Evolutionary conservation across 1,140 invertebrate species (phyloP).

Genomic region (Marisa cornuarietis): DNA sequence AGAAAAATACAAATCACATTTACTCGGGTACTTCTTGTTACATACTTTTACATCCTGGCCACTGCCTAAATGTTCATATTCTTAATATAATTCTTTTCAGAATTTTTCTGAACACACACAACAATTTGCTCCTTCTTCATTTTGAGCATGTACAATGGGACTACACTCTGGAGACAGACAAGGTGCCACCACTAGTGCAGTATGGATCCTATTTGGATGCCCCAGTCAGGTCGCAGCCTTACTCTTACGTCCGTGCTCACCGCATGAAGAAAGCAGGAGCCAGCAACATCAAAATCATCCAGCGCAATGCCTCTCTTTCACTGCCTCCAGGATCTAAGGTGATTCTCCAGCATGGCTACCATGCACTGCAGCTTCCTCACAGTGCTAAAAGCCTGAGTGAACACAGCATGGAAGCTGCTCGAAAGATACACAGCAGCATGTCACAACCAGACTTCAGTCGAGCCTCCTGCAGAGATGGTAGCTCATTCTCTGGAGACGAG

Average conservation of each 20-base stretch:
- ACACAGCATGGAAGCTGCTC: slow-evolving; percentile 48
- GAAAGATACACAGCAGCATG: slow-evolving; percentile 48
- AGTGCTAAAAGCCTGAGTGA: slow-evolving; percentile 58
- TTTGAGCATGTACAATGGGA: slow-evolving; percentile 65
- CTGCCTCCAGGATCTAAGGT: slow-evolving; percentile 11
- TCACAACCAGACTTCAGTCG: slow-evolving; percentile 31
- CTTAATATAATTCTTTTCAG: slow-evolving; percentile 39
- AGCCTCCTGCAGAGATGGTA: slow-evolving; percentile 7
- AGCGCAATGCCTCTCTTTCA: slow-evolving; percentile 22
- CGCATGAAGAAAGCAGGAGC: slow-evolving; percentile 60
- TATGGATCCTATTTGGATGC: slow-evolving; percentile 60
- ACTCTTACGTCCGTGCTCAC: slow-evolving; percentile 62
- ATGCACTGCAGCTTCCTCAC: slow-evolving; percentile 52
- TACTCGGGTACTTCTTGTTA: too few species aligned
- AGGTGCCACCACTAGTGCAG: slow-evolving; percentile 58
- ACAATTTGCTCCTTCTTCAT: slow-evolving; percentile 62
- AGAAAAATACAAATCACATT: too few species aligned
- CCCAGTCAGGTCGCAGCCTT: slow-evolving; percentile 54
- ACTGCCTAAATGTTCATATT: neutral
- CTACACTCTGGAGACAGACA: slow-evolving; percentile 61
- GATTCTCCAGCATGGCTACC: slow-evolving; percentile 39
- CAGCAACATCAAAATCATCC: slow-evolving; percentile 55
- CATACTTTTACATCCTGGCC: too few species aligned
- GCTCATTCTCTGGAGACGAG: neutral
- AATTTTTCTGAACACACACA: slow-evolving; percentile 63